These are phyloP conservation scores for Melanotaenia nigrans DNA, from an alignment of 2,797 vertebrate genomes.

Conservation along the genomic window DNA sequence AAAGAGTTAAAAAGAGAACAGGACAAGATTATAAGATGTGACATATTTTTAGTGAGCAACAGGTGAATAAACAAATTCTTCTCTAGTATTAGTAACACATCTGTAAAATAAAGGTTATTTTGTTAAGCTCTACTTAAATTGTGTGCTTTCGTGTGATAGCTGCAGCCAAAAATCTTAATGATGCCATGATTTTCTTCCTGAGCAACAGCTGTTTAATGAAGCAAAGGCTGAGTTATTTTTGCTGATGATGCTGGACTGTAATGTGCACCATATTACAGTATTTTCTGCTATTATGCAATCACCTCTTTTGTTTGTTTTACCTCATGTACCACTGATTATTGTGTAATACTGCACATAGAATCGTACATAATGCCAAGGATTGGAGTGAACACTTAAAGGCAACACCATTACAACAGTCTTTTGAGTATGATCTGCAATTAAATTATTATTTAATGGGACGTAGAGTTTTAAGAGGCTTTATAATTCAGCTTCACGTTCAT, in stretches of 20 bases:
- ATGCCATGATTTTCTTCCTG: conserved; percentile 18
- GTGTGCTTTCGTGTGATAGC: neutral
- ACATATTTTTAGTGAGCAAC: conserved; percentile 6
- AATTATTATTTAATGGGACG: no score
- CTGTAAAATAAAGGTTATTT: neutral
- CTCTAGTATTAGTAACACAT: neutral
- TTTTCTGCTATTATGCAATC: neutral
- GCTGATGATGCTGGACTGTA: conserved; percentile 14
- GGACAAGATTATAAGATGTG: neutral
- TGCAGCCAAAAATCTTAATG: conserved; percentile 9
- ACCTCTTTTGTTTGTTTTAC: no score
- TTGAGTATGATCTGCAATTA: neutral
- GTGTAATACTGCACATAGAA: neutral
- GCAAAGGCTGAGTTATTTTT: conserved; percentile 21
- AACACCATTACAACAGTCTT: conserved; percentile 11
- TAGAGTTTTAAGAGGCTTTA: neutral
- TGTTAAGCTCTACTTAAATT: neutral
- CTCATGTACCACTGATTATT: neutral
- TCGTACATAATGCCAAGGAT: neutral
- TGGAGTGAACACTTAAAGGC: neutral
- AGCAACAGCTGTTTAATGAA: conserved; percentile 21
- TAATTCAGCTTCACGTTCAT: conserved; percentile 59
- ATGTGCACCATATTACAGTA: neutral
- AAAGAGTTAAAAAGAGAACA: conserved; percentile 10
- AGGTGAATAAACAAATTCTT: conserved; percentile 20